Conservation (phyloP, 1,140 invertebrate species). For the Choristoneura fumiferana region DNA sequence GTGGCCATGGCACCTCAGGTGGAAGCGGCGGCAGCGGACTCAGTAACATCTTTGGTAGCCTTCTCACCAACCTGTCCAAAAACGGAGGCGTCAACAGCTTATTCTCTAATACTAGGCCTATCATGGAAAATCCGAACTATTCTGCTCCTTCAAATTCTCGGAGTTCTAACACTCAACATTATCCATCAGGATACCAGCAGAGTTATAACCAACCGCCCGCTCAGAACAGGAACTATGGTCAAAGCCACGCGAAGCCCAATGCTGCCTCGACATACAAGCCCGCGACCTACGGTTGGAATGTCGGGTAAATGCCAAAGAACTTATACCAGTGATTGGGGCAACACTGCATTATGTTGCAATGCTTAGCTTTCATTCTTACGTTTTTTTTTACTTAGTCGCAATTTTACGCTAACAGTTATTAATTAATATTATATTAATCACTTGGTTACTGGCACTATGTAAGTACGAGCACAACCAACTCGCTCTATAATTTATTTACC, state of each 20-base stretch:
- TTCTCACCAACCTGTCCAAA: constrained; percentile 62
- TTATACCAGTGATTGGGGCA: constrained; percentile 29
- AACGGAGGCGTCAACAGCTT: constrained; percentile 50
- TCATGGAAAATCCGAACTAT: constrained; percentile 69
- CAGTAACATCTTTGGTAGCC: constrained; percentile 59
- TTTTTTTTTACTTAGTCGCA: constrained; percentile 1
- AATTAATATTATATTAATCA: background rate
- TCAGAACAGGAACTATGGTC: constrained; percentile 64
- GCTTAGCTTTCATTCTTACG: background rate
- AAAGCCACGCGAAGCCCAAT: constrained; percentile 47
- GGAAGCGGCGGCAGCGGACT: constrained; percentile 29
- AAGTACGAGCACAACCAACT: too few species aligned
- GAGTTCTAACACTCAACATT: constrained; percentile 60
- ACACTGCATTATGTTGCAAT: background rate
- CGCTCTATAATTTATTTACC: too few species aligned
- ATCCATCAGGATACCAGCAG: constrained; percentile 59
- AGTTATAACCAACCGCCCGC: constrained; percentile 38
- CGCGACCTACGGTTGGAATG: constrained; percentile 66
- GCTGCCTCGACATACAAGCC: constrained; percentile 59
- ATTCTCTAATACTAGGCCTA: constrained; percentile 59
- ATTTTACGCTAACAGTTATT: constrained; percentile 1
- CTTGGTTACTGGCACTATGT: background rate
- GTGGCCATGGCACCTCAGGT: constrained; percentile 31
- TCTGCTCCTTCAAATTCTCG: constrained; percentile 58
- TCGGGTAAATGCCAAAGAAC: constrained; percentile 66